Evolutionary conservation across 2,888 invertebrate genomes (phyloP).

Genomic region (Drosophila stalkeri): DNA sequence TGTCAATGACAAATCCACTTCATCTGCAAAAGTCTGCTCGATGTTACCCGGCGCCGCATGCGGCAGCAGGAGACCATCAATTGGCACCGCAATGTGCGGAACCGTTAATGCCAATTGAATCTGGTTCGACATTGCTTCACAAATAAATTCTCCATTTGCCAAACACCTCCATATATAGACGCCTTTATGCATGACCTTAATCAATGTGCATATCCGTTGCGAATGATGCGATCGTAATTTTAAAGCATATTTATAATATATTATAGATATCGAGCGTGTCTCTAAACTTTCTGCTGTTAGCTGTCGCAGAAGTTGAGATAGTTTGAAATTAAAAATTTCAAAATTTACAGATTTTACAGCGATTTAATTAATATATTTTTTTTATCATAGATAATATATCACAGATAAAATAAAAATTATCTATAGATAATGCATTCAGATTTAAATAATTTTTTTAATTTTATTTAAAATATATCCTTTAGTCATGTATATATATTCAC

Average conservation of each 20-base stretch:
- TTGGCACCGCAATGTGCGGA: neutral
- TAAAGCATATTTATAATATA: neutral
- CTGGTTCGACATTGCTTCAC: neutral
- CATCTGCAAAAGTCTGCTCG: neutral
- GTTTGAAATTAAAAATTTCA: too few species aligned
- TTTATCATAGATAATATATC: too few species aligned
- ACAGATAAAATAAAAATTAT: too few species aligned
- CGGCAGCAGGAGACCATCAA: neutral
- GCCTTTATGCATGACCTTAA: neutral
- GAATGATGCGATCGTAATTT: neutral
- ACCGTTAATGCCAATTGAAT: neutral
- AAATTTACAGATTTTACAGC: too few species aligned
- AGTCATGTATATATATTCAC: too few species aligned
- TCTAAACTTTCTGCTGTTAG: too few species aligned
- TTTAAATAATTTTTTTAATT: too few species aligned
- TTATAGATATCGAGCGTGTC: too few species aligned
- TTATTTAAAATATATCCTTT: too few species aligned
- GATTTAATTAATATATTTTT: too few species aligned
- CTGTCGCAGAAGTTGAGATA: too few species aligned
- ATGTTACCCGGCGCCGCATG: neutral
- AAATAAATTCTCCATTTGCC: neutral
- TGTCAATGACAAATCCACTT: neutral
- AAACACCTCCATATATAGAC: neutral
- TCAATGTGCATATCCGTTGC: slow-evolving; percentile 1
- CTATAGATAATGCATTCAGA: too few species aligned